These are phyloP conservation scores for Pygmarrhopalites habei DNA, from an alignment of 1,140 invertebrate species.

Conservation along the genomic window DNA sequence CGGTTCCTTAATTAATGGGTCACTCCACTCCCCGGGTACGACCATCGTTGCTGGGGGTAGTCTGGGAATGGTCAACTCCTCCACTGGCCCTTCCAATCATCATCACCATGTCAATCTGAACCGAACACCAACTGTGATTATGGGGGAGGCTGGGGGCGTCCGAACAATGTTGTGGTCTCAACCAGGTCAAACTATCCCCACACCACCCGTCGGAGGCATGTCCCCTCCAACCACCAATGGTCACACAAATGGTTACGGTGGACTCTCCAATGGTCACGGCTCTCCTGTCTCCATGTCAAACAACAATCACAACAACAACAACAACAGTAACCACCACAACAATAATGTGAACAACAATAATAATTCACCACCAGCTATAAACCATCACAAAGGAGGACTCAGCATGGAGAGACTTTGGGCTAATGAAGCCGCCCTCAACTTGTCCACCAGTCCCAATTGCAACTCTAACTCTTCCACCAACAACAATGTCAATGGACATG, in stretches of 20 bases:
- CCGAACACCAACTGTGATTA: conserved; percentile 71
- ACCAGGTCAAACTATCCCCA: conserved; percentile 46
- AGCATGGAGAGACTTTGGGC: conserved; percentile 89
- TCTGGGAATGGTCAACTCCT: conserved; percentile 28
- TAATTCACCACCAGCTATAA: conserved; percentile 4
- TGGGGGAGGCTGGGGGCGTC: conserved; percentile 70
- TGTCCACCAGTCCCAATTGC: conserved; percentile 41
- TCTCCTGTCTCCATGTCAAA: background rate
- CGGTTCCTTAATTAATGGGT: conserved; percentile 47
- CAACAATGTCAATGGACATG: conserved; percentile 2
- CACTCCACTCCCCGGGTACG: conserved; percentile 26
- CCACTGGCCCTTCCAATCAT: conserved; percentile 18
- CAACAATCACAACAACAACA: background rate
- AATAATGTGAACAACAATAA: conserved; percentile 9
- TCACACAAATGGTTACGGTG: conserved; percentile 7
- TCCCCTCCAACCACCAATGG: background rate
- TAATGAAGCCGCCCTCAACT: conserved; percentile 41
- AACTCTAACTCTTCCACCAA: conserved; percentile 41
- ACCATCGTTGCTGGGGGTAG: conserved; percentile 34
- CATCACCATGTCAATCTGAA: conserved; percentile 39
- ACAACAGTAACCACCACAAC: conserved; percentile 7
- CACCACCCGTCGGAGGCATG: conserved; percentile 27
- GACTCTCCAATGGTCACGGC: conserved; percentile 3
- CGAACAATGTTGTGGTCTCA: conserved; percentile 82
- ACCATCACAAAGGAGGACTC: conserved; percentile 52